Conservation (phyloP, 2,888 invertebrate species). For the Nasonovia ribisnigri region DNA sequence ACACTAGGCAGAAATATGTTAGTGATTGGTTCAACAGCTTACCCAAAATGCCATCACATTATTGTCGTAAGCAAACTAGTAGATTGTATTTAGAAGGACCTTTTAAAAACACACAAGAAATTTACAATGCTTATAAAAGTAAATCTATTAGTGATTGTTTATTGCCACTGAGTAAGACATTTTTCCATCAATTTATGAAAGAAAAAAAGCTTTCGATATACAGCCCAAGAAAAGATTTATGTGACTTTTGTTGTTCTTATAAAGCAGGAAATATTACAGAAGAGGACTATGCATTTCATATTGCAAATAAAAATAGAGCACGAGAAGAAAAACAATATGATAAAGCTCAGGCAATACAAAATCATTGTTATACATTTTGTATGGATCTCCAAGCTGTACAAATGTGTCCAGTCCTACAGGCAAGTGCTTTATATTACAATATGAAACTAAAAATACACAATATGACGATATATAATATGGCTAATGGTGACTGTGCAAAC, state of each 20-base stretch:
- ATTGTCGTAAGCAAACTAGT: conserved; percentile 9
- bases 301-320: conserved; percentile 67
- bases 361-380: not conserved
- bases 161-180: not conserved
- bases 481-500: conserved; percentile 65
- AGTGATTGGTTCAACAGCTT: conserved; percentile 3
- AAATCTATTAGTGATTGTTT: not conserved
- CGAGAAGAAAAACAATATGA: conserved; percentile 67
- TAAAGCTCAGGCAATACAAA: conserved; percentile 63
- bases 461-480: conserved; percentile 45
- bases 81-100: conserved; percentile 46
- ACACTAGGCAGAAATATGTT: not conserved
- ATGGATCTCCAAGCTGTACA: conserved; percentile 39
- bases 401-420: conserved; percentile 33
- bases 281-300: conserved; percentile 66
- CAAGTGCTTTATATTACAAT: conserved; percentile 50
- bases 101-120: conserved; percentile 40
- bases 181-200: conserved; percentile 1
- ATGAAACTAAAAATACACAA: conserved; percentile 58
- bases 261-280: conserved; percentile 66
- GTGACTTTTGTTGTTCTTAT: conserved; percentile 67
- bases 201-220: not conserved
- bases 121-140: conserved; percentile 26
- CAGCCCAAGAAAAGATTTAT: conserved; percentile 67
- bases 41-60: conserved; percentile 50